Evolutionary conservation across 2,888 invertebrate species (phyloP).

Genomic region (Argynnis bischoffii): DNA sequence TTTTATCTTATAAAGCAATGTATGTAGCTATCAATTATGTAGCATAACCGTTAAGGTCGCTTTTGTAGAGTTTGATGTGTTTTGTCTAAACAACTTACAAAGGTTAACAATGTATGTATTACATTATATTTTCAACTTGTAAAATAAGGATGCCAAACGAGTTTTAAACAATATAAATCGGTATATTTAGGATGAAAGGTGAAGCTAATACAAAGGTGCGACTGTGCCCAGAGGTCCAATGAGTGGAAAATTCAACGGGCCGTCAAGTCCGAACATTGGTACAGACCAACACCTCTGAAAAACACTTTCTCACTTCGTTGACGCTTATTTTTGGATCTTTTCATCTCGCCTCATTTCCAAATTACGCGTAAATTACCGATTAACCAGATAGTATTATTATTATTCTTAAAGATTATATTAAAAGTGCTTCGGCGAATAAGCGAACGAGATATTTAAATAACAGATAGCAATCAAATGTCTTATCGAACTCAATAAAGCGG

Average conservation of each 20-base stretch:
- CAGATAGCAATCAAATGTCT: slow-evolving; percentile 60
- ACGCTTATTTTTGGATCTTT: slow-evolving; percentile 79
- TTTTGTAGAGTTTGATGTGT: neutral
- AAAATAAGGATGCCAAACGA: slow-evolving; percentile 27
- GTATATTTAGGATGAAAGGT: slow-evolving; percentile 66
- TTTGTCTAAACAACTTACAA: neutral
- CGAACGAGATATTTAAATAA: slow-evolving; percentile 38
- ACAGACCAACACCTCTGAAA: slow-evolving; percentile 80
- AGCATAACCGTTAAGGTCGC: neutral
- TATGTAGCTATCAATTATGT: neutral
- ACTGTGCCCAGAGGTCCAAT: slow-evolving; percentile 66
- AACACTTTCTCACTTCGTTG: slow-evolving; percentile 76
- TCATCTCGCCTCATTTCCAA: slow-evolving; percentile 74
- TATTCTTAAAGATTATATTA: neutral
- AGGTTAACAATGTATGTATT: neutral
- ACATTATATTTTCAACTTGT: slow-evolving; percentile 4
- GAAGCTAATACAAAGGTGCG: slow-evolving; percentile 75
- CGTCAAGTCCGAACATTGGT: slow-evolving; percentile 74
- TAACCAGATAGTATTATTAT: slow-evolving; percentile 9
- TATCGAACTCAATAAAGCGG: slow-evolving; percentile 57
- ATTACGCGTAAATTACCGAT: slow-evolving; percentile 58
- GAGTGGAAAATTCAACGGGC: slow-evolving; percentile 80
- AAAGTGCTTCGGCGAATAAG: neutral
- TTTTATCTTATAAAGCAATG: neutral
- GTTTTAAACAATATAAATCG: slow-evolving; percentile 36